Evolutionary conservation across 2,888 invertebrate genomes (phyloP).

Genomic region (Muscina levida): DNA sequence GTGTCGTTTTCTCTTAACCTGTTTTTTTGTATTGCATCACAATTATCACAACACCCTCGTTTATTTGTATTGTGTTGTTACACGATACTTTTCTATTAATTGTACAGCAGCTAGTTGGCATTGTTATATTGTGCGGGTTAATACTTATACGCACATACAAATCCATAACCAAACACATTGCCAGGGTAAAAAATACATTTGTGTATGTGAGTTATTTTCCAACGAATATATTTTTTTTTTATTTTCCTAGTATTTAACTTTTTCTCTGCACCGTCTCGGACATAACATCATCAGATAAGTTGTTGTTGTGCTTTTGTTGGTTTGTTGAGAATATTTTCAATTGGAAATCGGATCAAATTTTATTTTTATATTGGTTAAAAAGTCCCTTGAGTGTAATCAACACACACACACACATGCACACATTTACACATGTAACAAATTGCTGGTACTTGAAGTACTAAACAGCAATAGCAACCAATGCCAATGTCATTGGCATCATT

Average conservation of each 20-base stretch:
- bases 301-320: conserved; percentile 71
- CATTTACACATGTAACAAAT: conserved; percentile 79
- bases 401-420: conserved; percentile 77
- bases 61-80: background rate
- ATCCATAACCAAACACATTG: too few relatives aligned
- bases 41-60: background rate
- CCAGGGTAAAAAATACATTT: too few relatives aligned
- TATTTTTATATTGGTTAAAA: conserved; percentile 77
- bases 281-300: too few relatives aligned
- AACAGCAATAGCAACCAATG: conserved; percentile 37
- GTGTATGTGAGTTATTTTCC: conserved; percentile 7
- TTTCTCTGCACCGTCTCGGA: background rate
- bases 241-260: conserved; percentile 17
- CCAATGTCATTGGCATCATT: conserved; percentile 10
- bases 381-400: conserved; percentile 78
- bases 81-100: background rate
- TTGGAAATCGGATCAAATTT: conserved; percentile 78
- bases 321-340: conserved; percentile 76
- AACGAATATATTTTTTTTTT: conserved; percentile 23
- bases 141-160: conserved; percentile 36
- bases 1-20: too few relatives aligned
- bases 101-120: background rate
- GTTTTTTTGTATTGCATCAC: too few relatives aligned
- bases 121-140: conserved; percentile 27
- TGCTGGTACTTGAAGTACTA: conserved; percentile 71